Base-by-base conservation (phyloP, 2,888 invertebrate species). In the Bursaphelenchus okinawaensis region DNA sequence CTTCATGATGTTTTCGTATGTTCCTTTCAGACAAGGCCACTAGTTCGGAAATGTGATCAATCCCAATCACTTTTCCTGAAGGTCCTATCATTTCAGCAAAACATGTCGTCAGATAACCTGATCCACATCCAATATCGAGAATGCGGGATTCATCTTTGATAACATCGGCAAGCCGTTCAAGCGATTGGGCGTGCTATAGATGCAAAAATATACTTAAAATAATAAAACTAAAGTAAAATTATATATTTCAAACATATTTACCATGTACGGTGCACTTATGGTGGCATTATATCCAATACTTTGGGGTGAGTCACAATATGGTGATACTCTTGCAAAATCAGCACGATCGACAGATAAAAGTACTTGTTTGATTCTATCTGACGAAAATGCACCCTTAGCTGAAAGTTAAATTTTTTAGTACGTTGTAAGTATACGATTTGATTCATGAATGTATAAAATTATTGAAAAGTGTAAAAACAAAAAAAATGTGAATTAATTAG, bases 251-350 rank as follows among this genome's bases (percentile, higher is more conserved):
- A 40, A n/a, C 12, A 40, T 16, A 12, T 77, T 83, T 85, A 91
- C 91, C 93, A 95, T 95, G 83, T 94, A 93, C 12, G 94, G 94
- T 31, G 94, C 94, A 85, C 91, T 91, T 68, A 95, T 94, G 0
- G 94, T 95, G 6, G 93, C 95, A 26, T 91, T 90, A 83, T 88
- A 93, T 55, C 96, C 95, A 82, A 98, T 96, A 58, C 66, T 24
- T 84, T 93, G 93, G 0, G 94, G 94, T 9, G 91, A 88, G 85
- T 95, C 94, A 84, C 89, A 88, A 76, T 93, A 94, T 0, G 93
- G 90, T 58, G 63, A 59, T 69, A 87, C 85, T 22, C 88, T 87
- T 29, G 89, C 88, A 84, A 90, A 95, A 78, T 90, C 87, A 69
- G 89, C 90, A 73, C 94, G 86, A 83, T 95, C 93, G 7, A 93